Evolutionary conservation across 2,888 invertebrate genomes (phyloP).

Genomic region (Ophion obscuratus): DNA sequence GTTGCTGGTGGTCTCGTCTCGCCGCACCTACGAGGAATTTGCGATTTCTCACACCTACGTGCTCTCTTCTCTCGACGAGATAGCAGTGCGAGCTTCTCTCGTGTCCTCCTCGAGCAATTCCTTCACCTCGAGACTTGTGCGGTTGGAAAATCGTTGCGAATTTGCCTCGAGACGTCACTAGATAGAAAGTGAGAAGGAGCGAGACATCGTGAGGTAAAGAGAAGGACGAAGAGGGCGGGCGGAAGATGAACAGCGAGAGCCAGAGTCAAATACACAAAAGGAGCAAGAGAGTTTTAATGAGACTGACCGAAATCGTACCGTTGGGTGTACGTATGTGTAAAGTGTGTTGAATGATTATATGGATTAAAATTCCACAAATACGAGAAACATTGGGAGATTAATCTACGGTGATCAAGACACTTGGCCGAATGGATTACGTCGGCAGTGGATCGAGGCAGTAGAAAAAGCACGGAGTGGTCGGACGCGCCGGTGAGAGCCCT

Average conservation of each 20-base stretch:
- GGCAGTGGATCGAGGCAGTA: constrained; percentile 21
- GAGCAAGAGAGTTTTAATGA: constrained; percentile 13
- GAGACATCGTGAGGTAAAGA: too few species aligned
- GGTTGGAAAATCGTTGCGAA: constrained; percentile 64
- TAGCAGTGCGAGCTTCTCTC: constrained; percentile 52
- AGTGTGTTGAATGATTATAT: constrained; percentile 59
- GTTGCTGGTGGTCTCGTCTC: constrained; percentile 71
- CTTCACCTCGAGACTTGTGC: constrained; percentile 57
- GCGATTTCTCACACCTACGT: constrained; percentile 76
- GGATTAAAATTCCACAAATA: constrained; percentile 65
- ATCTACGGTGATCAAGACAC: constrained; percentile 42
- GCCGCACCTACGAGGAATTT: constrained; percentile 80
- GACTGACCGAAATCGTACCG: constrained; percentile 39
- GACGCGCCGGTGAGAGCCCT: constrained; percentile 3
- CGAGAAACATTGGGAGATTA: constrained; percentile 45
- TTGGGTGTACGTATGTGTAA: constrained; percentile 22
- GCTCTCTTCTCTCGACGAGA: constrained; percentile 49
- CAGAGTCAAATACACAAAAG: too few species aligned
- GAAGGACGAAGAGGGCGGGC: too few species aligned
- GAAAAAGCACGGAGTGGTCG: constrained; percentile 47
- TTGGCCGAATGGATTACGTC: background rate
- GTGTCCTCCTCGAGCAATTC: constrained; percentile 62
- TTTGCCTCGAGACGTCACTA: constrained; percentile 46
- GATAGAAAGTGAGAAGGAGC: constrained; percentile 12
- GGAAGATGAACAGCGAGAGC: too few species aligned